Evolutionary conservation across 2,888 invertebrate species (phyloP).

Genomic region (Onthophagus sagittarius): DNA sequence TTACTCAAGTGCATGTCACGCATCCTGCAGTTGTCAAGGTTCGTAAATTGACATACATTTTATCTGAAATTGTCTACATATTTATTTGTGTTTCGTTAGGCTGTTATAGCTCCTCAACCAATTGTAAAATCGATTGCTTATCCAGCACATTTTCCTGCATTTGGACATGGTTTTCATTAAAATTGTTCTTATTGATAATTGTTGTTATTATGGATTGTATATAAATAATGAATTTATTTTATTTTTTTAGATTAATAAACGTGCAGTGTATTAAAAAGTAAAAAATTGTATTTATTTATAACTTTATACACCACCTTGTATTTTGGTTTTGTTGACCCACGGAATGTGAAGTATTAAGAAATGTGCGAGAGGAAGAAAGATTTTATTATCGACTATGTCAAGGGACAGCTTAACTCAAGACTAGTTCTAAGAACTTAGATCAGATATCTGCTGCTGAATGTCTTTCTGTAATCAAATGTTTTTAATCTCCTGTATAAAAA

Average conservation of each 20-base stretch:
- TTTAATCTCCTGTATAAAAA: no score
- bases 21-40: constrained; percentile 46
- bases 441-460: no score
- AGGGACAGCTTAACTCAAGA: no score
- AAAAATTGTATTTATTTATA: background rate
- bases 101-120: constrained; percentile 33
- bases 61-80: background rate
- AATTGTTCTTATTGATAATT: background rate
- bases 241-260: constrained; percentile 17
- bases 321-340: no score
- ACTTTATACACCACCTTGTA: no score
- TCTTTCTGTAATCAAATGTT: no score
- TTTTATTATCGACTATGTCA: no score
- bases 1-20: constrained; percentile 48
- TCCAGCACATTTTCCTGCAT: constrained; percentile 24
- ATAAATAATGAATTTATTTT: constrained; percentile 1
- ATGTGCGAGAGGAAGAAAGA: no score
- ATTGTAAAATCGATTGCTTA: constrained; percentile 31
- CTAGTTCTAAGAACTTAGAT: no score
- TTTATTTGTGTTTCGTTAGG: constrained; percentile 29
- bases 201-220: constrained; percentile 10
- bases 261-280: constrained; percentile 9
- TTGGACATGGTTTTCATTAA: constrained; percentile 22
- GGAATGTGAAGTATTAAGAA: no score
- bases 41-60: constrained; percentile 11